Base-by-base conservation (phyloP, 2,113 vertebrate genomes). In the Zosterops borbonicus region DNA sequence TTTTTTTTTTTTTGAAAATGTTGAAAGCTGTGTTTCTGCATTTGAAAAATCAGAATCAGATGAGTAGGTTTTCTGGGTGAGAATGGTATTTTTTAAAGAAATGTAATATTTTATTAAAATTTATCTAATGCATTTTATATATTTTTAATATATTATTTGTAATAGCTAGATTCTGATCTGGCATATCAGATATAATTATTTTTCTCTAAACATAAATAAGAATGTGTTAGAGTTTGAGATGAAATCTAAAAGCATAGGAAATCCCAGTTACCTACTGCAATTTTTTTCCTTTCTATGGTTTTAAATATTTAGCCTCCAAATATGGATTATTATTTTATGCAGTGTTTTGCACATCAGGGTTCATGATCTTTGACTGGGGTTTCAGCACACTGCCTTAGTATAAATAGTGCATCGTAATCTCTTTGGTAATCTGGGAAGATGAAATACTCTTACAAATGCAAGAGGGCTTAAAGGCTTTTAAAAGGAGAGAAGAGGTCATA, bases 401-500 rank as follows among this genome's bases (percentile, higher is more conserved):
- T 93, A 92, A 95, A 96, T 77, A 92, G 90, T 37, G 67, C 56
- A 33, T 33, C 12, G 44, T 88, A 94, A 95, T 91, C 85, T 25
- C 52, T 53, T 83, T 33, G 47, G 15, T 96, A 92, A 95, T 91
- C 90, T 91, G 82, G 63, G 35, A 89, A 67, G 84, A 92, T 91
- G 68, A 92, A 93, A 58, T 46, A 35, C 25, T 87, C 31, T 60
- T 89, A 87, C 6, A 81, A 74, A 46, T 86, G 81, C 52, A 89
- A n/a, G 20, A 81, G 63, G 74, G 74, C 21, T 96, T 96, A 95
- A 80, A 88, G 83, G 85, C 63, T 93, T 93, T 96, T 50, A 83
- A 77, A 85, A 87, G 56, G 56, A 68, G 37, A 76, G 62, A 80
- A 70, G 24, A 90, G 75, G 83, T 92, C 83, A 86, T 8, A 24